Evolutionary conservation across 1,140 invertebrate species (phyloP), one percentile per base, ranked within the genome.

Genomic region (Drosophila busckii): DNA sequence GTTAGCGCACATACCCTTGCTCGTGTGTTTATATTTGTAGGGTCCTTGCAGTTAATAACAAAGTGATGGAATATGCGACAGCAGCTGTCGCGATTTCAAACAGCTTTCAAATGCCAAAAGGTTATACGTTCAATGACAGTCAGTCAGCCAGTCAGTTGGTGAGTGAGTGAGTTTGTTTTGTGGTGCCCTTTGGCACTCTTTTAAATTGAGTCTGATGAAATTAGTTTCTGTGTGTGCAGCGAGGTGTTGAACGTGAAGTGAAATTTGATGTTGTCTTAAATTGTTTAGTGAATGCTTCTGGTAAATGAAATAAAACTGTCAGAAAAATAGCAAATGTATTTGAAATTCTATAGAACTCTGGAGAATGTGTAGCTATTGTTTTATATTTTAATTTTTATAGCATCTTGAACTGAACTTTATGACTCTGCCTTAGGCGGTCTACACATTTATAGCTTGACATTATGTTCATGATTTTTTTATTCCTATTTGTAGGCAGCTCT

Each of bases 61-160:
- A 80, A 78, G 73, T 73, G 75, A 80, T 32, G 68, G 63, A 78
- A 78, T 65, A 68, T 64, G 63, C 75, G 73, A 73, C 75, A 78
- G 73, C 73, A 82, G 68, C 73, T 82, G 73, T 78, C 73, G 73
- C 63, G 8, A 35, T 55, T 62, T 62, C 63, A 64, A 80, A 68
- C 63, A 80, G 59, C 73, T 80, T 53, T 59, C 68, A 73, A 78
- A 80, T 80, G 73, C 68, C 71, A 80, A 71, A 80, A 78, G 71
- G 58, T 78, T 70, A 45, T 9, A 52, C 46, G 19, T 42, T 34
- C 23, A 26, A 22, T n/a, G 10, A 38, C 26, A 41, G 61, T 58
- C 52, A 56, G 16, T 13, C 64, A 49, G 34, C 41, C 56, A 53
- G 22, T n/a, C 20, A 46, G 20, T 54, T 37, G 25, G 20, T 31